These are phyloP conservation scores for Himalopsyche anomala DNA, from an alignment of 2,888 invertebrate genomes.

Conservation along the genomic window DNA sequence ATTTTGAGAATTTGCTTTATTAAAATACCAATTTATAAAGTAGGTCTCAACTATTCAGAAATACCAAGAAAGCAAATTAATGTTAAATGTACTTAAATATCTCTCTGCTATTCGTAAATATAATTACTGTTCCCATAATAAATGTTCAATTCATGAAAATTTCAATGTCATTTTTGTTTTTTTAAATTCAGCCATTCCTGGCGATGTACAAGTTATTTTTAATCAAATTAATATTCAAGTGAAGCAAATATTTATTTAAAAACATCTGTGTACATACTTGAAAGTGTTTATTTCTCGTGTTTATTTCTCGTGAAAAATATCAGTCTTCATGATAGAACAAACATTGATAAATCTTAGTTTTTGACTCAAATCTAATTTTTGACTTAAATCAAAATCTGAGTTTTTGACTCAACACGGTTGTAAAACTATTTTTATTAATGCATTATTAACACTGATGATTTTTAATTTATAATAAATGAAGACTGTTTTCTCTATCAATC, in stretches of 20 bases:
- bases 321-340: too few species aligned
- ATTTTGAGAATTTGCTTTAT: conserved; percentile 3
- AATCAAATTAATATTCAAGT: neutral
- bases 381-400: too few species aligned
- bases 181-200: neutral
- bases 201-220: neutral
- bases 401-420: too few species aligned
- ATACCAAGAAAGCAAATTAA: neutral
- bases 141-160: neutral
- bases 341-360: too few species aligned
- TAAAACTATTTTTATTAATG: too few species aligned
- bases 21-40: neutral
- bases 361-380: too few species aligned
- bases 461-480: too few species aligned
- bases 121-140: conserved; percentile 3
- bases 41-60: neutral
- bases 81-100: neutral
- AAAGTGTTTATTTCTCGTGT: neutral
- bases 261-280: neutral
- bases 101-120: neutral
- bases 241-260: neutral
- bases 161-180: neutral
- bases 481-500: too few species aligned
- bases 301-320: too few species aligned
- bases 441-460: too few species aligned